Percentiles rank a stretch among this genome's conserved stretches.
phyloP scores from a whole-genome alignment of 2,797 vertebrate genomes.

The Ataeniobius toweri region DNA sequence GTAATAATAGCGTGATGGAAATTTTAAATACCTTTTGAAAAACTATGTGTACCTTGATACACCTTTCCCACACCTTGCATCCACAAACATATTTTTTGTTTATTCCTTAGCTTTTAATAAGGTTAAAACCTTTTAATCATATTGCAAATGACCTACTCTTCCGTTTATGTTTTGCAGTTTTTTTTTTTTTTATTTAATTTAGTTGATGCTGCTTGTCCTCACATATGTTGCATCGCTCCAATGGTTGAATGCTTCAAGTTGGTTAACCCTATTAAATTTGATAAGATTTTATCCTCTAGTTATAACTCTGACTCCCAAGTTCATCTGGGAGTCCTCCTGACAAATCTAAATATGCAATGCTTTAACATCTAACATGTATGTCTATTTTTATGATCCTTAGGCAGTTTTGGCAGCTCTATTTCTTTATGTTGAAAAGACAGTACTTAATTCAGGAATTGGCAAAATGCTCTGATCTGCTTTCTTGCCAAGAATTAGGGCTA shows the following conservation, averaged over 20 bases:
- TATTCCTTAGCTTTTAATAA: background rate
- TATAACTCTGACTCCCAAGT: constrained; percentile 28
- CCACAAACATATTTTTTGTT: background rate
- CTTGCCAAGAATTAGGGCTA: background rate
- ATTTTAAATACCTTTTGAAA: background rate
- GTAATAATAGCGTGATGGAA: background rate
- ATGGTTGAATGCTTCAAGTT: constrained; percentile 6
- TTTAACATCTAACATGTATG: constrained; percentile 37
- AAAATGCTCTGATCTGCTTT: constrained; percentile 6
- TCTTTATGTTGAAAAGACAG: constrained; percentile 31
- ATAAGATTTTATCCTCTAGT: constrained; percentile 35
- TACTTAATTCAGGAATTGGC: constrained; percentile 12
- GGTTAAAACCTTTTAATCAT: background rate
- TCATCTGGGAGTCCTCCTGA: constrained; percentile 15
- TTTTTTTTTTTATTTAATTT: background rate
- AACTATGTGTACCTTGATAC: background rate
- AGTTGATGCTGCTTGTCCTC: background rate
- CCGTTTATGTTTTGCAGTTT: background rate
- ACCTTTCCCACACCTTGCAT: background rate
- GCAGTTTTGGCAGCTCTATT: constrained; percentile 17
- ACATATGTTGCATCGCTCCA: background rate
- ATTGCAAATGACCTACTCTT: background rate
- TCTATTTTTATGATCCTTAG: constrained; percentile 25
- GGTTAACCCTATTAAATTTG: constrained; percentile 19
- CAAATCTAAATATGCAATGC: constrained; percentile 43